A percentile compares a stretch with the other conserved stretches of the same genome.
Evolutionary conservation across 2,113 vertebrate species (phyloP).

Genomic region (Henicopernis longicauda): DNA sequence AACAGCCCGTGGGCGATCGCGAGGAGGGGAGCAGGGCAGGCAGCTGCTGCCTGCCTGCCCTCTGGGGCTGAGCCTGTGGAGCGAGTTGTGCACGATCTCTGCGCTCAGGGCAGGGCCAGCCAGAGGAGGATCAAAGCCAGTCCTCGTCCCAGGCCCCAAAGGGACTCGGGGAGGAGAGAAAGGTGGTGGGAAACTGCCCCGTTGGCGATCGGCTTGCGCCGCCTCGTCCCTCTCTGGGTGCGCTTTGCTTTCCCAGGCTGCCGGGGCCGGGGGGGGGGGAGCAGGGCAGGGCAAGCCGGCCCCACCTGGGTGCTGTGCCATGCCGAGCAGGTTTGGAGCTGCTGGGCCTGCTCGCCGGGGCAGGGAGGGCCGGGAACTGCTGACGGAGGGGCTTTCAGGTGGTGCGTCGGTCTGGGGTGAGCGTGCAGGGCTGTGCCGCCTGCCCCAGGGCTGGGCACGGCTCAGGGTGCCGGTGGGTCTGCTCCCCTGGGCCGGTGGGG

Average conservation of each 20-base stretch:
- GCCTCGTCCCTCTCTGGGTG: neutral
- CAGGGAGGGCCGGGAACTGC: neutral
- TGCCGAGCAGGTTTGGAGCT: neutral
- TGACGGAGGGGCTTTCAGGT: neutral
- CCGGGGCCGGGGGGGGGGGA: neutral
- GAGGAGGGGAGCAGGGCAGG: rapidly evolving
- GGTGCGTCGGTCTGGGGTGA: neutral
- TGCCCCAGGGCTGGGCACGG: neutral
- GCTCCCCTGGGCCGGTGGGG: neutral
- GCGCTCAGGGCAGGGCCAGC: neutral
- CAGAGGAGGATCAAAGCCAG: neutral
- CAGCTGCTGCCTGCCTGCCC: neutral
- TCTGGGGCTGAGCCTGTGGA: neutral
- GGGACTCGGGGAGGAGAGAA: neutral
- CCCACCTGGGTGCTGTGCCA: neutral
- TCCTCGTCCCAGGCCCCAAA: rapidly evolving
- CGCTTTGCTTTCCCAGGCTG: neutral
- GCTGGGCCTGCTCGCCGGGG: neutral
- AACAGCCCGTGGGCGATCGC: rapidly evolving
- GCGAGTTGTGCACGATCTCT: rapidly evolving
- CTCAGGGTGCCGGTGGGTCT: neutral
- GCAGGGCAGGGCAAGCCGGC: rapidly evolving
- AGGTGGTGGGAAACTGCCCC: neutral
- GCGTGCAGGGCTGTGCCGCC: neutral
- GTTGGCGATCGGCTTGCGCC: rapidly evolving